A percentile compares a stretch with the other conserved stretches of the same genome.
These are phyloP conservation scores for Nyctibius grandis DNA, from an alignment of 2,797 vertebrate genomes.

Conservation along the genomic window DNA sequence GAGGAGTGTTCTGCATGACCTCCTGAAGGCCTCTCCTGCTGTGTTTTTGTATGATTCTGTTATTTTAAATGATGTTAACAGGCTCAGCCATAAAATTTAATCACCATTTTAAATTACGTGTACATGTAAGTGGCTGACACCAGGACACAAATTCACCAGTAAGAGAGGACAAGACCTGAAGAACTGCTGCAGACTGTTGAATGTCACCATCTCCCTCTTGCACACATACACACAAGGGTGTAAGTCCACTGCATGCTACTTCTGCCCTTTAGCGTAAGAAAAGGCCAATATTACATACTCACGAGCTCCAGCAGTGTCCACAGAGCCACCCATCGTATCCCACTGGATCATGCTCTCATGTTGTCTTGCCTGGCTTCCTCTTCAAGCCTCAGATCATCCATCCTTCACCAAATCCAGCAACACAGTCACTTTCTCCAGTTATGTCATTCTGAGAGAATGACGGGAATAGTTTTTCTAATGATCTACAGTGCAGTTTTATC, in stretches of 20 bases:
- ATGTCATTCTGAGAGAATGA: not conserved
- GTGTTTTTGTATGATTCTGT: not conserved
- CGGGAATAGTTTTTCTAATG: not conserved
- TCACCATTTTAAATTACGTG: not conserved
- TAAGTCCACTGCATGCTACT: not conserved
- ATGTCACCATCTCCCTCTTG: not conserved
- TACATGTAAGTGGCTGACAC: not conserved
- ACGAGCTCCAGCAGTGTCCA: not conserved
- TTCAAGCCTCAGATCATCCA: not conserved
- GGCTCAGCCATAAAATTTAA: not conserved
- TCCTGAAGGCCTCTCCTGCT: not conserved
- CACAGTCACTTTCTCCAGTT: not conserved
- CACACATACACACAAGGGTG: not conserved
- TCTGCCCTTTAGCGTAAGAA: not conserved
- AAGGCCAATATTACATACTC: not conserved
- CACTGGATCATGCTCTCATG: not conserved
- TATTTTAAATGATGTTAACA: not conserved
- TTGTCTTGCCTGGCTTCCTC: not conserved
- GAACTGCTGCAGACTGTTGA: not conserved
- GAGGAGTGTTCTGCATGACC: not conserved
- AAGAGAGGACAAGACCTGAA: not conserved
- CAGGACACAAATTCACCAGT: not conserved
- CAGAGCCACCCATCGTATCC: not conserved
- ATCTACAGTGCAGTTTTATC: not conserved
- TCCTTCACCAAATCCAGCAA: not conserved